A percentile compares a stretch with the other conserved stretches of the same genome.
These are phyloP conservation scores for Hydrocynus forskahlii DNA, from an alignment of 2,797 vertebrate species.

Conservation along the genomic window DNA sequence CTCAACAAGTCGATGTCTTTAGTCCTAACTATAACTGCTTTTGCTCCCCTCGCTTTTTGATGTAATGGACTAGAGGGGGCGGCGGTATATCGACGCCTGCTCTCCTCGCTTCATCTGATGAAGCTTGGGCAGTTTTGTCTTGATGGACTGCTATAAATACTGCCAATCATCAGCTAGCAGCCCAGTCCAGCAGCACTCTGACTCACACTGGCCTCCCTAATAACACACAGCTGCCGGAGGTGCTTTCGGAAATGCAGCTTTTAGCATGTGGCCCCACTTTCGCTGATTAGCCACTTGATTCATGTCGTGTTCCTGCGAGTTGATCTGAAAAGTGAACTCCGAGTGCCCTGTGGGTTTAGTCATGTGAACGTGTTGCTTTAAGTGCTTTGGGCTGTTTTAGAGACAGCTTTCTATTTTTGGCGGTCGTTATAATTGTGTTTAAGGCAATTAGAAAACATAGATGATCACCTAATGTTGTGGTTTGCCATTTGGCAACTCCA, in stretches of 20 bases:
- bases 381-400: not conserved
- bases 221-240: constrained; percentile 41
- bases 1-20: not conserved
- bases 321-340: constrained; percentile 18
- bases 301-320: constrained; percentile 22
- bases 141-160: constrained; percentile 60
- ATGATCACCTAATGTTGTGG: constrained; percentile 3
- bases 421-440: not conserved
- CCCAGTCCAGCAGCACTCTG: constrained; percentile 29
- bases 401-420: not conserved
- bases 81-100: not conserved
- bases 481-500: not conserved
- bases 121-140: constrained; percentile 33
- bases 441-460: not conserved
- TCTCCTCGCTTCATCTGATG: constrained; percentile 27
- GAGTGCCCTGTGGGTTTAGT: not conserved
- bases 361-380: not conserved
- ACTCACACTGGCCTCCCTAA: constrained; percentile 46
- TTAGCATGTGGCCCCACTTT: constrained; percentile 28
- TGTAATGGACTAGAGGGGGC: constrained; percentile 2
- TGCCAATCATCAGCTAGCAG: constrained; percentile 43
- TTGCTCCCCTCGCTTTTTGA: constrained; percentile 9
- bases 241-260: constrained; percentile 24
- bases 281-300: constrained; percentile 53
- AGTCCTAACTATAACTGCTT: not conserved